phyloP scores from a whole-genome alignment of 2,113 vertebrate species.

The Brachypodius melanocephalos region DNA sequence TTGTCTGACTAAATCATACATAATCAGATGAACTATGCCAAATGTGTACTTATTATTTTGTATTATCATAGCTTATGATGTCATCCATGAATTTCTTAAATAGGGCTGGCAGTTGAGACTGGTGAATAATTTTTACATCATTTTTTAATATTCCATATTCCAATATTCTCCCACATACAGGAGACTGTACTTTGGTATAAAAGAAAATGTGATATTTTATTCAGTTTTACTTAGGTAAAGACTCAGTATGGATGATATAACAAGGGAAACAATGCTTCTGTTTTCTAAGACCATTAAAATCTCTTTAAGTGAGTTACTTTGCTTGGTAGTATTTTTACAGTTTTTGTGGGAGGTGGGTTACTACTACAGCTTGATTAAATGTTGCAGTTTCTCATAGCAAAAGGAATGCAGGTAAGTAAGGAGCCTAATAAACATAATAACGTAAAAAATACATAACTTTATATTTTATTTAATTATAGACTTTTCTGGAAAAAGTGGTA shows the following conservation, averaged over 20 bases:
- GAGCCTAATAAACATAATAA: background rate
- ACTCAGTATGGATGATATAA: background rate
- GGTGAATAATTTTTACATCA: background rate
- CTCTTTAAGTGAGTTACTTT: background rate
- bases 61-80: background rate
- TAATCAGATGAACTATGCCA: background rate
- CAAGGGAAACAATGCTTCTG: background rate
- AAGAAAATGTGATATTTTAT: background rate
- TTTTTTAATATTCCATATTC: background rate
- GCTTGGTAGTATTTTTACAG: background rate
- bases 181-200: fast-evolving
- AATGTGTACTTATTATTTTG: background rate
- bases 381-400: background rate
- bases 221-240: background rate
- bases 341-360: background rate
- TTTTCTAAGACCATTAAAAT: background rate
- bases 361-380: background rate
- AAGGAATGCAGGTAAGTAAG: background rate
- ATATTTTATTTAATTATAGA: background rate
- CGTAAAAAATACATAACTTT: background rate
- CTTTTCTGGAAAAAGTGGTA: background rate
- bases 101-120: background rate
- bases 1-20: background rate
- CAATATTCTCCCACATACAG: no score
- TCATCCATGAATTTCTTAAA: background rate